These are phyloP conservation scores for Tetranychus cinnabarinus DNA, from an alignment of 1,140 invertebrate species.

Conservation along the genomic window DNA sequence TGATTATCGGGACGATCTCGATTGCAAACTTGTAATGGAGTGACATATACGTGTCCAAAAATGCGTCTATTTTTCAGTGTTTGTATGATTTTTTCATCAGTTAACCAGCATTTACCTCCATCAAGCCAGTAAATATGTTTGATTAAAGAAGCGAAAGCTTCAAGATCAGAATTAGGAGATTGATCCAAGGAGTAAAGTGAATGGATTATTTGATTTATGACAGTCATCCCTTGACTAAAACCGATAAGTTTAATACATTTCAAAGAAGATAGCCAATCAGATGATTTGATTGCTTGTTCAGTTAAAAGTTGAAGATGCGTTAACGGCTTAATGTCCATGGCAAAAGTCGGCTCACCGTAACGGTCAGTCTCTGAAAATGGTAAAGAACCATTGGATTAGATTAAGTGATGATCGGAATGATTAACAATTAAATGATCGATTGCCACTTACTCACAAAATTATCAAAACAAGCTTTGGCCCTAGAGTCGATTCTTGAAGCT, in stretches of 20 bases:
- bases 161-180: not conserved
- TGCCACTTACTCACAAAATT: not conserved
- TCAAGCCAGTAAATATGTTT: not conserved
- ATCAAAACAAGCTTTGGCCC: not conserved
- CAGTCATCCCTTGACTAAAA: not conserved
- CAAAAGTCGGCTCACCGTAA: not conserved
- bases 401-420: not conserved
- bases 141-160: not conserved
- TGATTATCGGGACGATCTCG: not conserved
- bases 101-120: not conserved
- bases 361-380: not conserved
- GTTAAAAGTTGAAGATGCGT: not conserved
- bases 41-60: not conserved
- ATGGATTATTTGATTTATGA: not conserved
- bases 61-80: not conserved
- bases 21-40: not conserved
- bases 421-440: not conserved
- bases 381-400: not conserved
- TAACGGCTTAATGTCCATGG: not conserved
- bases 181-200: not conserved
- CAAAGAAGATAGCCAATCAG: not conserved
- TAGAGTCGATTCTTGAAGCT: not conserved
- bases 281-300: not conserved
- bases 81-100: not conserved
- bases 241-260: not conserved